Base-by-base conservation (phyloP, 2,888 invertebrate species). In the Magallana nippona region DNA sequence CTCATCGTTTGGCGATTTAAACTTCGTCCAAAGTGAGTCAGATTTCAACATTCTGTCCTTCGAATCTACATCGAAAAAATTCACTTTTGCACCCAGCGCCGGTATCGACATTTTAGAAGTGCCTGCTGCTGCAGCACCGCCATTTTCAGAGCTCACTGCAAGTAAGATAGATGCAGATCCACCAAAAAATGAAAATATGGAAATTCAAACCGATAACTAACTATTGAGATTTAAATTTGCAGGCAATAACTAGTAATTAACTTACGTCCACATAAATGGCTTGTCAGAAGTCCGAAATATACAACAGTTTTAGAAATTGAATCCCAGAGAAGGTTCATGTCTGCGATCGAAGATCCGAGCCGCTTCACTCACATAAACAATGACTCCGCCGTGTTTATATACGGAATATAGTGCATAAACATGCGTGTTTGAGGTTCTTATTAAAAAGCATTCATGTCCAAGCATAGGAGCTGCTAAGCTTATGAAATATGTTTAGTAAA, bases 351-450 rank as follows among this genome's bases (percentile, higher is more conserved):
- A 71, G 71, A 71, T 27, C 71, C 71, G 71, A 71, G 27, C 71
- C 71, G 71, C 71, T 13, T 71, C 71, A 71, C 71, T 15, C 71
- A 71, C 71, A 71, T 71, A 71, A 71, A 71, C 71, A 71, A 71
- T 71, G 32, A 71, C 71, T 71, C 71, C 71, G 71, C 71, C 71
- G 71, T 71, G 71, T 71, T 71, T 71, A 71, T 71, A 27, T 71
- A 27, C 11, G 32, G 32, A 71, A 71, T 71, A 71, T 71, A 71
- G 71, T 71, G 71, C 71, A 60, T 8, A n/a, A 11, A 17, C 60
- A 17, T 1, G 60, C n/a, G 17, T 60, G 60, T n/a, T n/a, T n/a
- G 60, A 44, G 8, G 44, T 44, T 44, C 44, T 44, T 44, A 44
- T 44, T 8, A 44, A 44, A 44, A 44, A 44, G 44, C 44, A 44